Percentiles rank a stretch among this genome's conserved stretches.
phyloP scores from a whole-genome alignment of 2,888 invertebrate species.

The Eupithecia tripunctaria region DNA sequence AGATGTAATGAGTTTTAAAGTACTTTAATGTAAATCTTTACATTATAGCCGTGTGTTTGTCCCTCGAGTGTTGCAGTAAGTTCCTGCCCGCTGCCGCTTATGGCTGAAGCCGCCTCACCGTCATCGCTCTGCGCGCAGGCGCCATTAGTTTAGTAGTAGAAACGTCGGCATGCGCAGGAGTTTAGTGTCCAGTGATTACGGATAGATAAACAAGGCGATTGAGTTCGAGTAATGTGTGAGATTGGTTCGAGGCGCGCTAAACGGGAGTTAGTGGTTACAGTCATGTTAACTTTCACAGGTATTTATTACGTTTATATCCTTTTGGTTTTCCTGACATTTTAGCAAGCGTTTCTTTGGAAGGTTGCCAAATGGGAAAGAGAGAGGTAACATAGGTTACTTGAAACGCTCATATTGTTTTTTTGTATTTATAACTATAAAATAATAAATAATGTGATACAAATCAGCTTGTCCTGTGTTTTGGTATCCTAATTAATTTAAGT shows the following conservation, averaged over 20 bases:
- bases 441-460: no score
- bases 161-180: constrained; percentile 23
- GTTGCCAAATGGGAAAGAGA: no score
- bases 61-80: not conserved
- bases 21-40: no score
- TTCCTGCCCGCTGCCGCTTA: constrained; percentile 11
- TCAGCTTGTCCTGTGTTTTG: not conserved
- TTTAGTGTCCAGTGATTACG: constrained; percentile 19
- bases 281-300: not conserved
- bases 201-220: constrained; percentile 14
- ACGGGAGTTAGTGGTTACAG: not conserved
- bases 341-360: no score
- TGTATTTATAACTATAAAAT: no score
- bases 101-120: constrained; percentile 1
- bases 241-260: not conserved
- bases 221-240: constrained; percentile 8
- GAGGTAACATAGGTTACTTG: no score
- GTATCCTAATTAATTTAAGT: not conserved
- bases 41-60: no score
- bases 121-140: constrained; percentile 19
- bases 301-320: not conserved
- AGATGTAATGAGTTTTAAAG: no score
- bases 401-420: no score
- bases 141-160: constrained; percentile 31
- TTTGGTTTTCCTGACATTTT: not conserved